A percentile compares a stretch with the other conserved stretches of the same genome.
Conservation (phyloP, 2,113 vertebrate genomes). For the Andinoacara biseriatus region DNA sequence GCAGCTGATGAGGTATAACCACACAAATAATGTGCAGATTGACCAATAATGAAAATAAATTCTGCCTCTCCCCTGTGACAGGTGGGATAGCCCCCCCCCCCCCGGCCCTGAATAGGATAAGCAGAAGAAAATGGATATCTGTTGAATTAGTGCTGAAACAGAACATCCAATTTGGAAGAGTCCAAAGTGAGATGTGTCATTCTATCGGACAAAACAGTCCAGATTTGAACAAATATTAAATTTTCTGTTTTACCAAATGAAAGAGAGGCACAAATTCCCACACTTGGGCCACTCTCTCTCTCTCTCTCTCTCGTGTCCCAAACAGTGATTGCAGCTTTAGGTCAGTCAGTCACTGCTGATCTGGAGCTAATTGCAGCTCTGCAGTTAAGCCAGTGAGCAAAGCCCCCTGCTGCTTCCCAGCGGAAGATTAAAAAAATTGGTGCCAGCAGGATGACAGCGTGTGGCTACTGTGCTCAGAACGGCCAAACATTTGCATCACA, state of each 20-base stretch:
- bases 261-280: accelerated
- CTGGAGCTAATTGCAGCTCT: conserved; percentile 8
- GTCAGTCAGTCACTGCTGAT: conserved; percentile 4
- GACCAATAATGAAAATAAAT: background rate
- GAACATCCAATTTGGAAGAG: background rate
- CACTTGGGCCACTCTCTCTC: background rate
- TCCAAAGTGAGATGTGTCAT: background rate
- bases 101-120: no score
- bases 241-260: background rate
- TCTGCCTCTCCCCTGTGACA: no score
- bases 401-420: conserved; percentile 1
- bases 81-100: no score
- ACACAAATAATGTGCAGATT: background rate
- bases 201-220: background rate
- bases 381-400: background rate
- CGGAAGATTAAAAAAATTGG: background rate
- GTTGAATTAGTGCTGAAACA: background rate
- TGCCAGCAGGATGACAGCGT: background rate
- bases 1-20: background rate
- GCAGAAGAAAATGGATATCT: background rate
- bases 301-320: no score
- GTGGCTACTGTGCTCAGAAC: background rate
- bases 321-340: background rate
- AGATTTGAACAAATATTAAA: no score
- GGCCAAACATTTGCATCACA: background rate